These are phyloP conservation scores for Leptopilina myrica DNA, from an alignment of 2,888 invertebrate species.

Conservation along the genomic window DNA sequence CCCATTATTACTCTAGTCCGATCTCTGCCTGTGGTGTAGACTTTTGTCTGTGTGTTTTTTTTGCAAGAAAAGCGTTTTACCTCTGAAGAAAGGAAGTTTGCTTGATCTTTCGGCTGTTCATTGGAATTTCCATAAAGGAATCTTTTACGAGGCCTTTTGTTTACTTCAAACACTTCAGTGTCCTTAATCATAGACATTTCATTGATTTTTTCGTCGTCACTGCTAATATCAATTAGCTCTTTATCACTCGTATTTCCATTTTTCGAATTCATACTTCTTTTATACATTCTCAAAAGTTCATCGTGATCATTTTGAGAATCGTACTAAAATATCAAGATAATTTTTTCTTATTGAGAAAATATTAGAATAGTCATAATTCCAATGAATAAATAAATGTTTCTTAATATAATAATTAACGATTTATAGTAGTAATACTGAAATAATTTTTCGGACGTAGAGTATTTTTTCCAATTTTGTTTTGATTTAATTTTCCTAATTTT, in stretches of 20 bases:
- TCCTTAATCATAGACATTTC: constrained; percentile 43
- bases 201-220: constrained; percentile 79
- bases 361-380: not conserved
- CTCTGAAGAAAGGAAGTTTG: constrained; percentile 25
- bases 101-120: constrained; percentile 30
- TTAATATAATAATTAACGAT: constrained; percentile 42
- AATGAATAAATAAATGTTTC: constrained; percentile 42
- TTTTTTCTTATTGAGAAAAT: constrained; percentile 21
- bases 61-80: constrained; percentile 26
- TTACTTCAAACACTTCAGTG: constrained; percentile 16
- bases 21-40: constrained; percentile 1
- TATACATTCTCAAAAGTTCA: constrained; percentile 78
- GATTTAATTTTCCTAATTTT: too few relatives aligned
- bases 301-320: constrained; percentile 67
- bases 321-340: constrained; percentile 58
- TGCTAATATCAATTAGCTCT: constrained; percentile 88
- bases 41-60: not conserved
- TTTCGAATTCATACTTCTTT: constrained; percentile 66
- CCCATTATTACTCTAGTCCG: constrained; percentile 12
- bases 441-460: constrained; percentile 1
- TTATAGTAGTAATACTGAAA: not conserved
- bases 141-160: constrained; percentile 31
- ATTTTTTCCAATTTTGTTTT: not conserved
- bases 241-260: constrained; percentile 79
- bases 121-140: constrained; percentile 19